Base-by-base conservation (phyloP, 1,140 invertebrate genomes). In the Orius insidiosus region DNA sequence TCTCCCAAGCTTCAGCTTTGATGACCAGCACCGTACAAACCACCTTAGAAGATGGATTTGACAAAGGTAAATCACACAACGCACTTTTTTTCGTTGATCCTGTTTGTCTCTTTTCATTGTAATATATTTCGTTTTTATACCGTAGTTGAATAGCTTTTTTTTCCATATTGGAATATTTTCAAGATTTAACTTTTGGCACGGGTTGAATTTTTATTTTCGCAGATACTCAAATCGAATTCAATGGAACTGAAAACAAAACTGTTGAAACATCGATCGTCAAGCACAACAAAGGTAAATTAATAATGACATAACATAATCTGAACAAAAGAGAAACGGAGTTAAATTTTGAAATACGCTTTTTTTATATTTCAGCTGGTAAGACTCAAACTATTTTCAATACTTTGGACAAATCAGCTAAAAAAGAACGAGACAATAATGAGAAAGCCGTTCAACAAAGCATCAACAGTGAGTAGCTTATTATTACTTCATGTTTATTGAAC, bases 21-120 rank as follows among this genome's bases (percentile, higher is more conserved):
- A 43, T 43, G 41, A 43, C 41, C 41, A 43, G 41, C 41, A 43
- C 41, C 41, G 41, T 30, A n/a, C 41, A 43, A 43, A 30, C 41
- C 41, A 43, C 41, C 41, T 43, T 43, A 43, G 41, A 43, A 43
- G 41, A 43, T 43, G 41, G 41, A 43, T 30, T 30, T 31, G 41
- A 43, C 31, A 43, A 43, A 43, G 41, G 41, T 43, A 43, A 43
- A 24, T 43, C 16, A 14, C 41, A 43, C 41, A 10, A 11, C 14
- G 41, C 41, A 43, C 41, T 30, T 31, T 43, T 30, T 11, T 43
- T 43, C 41, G 16, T 30, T 11, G 6, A 43, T 31, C 19, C 14
- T 18, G 2, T 18, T 15, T 18, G 5, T 5, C 35, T 10, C 35
- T 36, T 40, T 18, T 18, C 11, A 18, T 40, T 40, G 11, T 40